Evolutionary conservation across 2,888 invertebrate genomes (phyloP), one percentile per base, ranked within the genome.

Genomic region (Ariolimax columbianus): DNA sequence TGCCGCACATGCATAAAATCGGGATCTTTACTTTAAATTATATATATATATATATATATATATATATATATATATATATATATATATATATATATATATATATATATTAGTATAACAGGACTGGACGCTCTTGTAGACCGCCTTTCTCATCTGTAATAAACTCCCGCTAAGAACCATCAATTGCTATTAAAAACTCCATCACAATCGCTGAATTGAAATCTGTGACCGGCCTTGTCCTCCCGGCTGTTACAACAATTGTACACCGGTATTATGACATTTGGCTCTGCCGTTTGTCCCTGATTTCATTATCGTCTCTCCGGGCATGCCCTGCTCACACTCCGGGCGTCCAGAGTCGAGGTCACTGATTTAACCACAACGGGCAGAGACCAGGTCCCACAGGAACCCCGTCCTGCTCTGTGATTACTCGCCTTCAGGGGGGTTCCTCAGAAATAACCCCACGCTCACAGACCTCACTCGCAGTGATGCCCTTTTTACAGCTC

Each of bases 181-280:
- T 23, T 17, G 43, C 23, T n/a, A 47, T n/a, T 47, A 6, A n/a
- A n/a, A 47, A 43, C 1, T 36, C 47, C 26, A 47, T 43, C 47
- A 70, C 43, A 30, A 2, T 43, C 9, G 1, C n/a, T 23, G n/a
- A 47, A 73, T 30, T 3, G 40, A 72, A 72, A 72, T 40, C 23
- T 40, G 38, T 43, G 26, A n/a, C n/a, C 11, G 23, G 72, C 6
- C 40, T 14, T 1, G 26, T n/a, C 43, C n/a, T 51, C 75, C 47
- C 23, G 1, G 14, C 11, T 3, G 51, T 11, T 33, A 33, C 51
- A 17, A 30, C 33, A 33, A 19, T 14, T 51, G 30, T 51, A 75
- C 33, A 33, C 38, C 38, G 47, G 83, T 83, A 84, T 85, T 86
- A 87, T 86, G 88, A 88, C 88, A 86, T 88, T 86, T 88, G 88